Conservation (phyloP, 2,888 invertebrate genomes). For the Tanypteryx hageni region DNA sequence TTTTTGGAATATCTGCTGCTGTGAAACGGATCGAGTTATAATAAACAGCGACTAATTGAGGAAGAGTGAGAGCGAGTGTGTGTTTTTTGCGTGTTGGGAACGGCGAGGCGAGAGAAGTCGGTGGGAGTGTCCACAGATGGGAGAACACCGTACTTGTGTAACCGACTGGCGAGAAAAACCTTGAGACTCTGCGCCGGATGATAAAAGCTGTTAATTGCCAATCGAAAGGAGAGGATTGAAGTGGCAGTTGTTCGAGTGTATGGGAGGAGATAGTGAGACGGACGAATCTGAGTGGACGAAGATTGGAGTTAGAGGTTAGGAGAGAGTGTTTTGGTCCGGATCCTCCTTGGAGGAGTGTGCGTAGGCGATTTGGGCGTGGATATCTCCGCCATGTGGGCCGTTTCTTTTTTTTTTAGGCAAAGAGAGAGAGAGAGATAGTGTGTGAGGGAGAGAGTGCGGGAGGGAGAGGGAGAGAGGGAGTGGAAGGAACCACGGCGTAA, state of each 20-base stretch:
- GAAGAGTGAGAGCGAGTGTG: no score
- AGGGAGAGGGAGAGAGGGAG: background rate
- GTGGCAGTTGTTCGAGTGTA: background rate
- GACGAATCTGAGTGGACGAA: background rate
- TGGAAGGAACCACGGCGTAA: constrained; percentile 12
- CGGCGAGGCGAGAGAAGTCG: background rate
- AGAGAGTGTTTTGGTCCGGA: constrained; percentile 19
- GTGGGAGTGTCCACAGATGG: background rate
- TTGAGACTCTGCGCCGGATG: background rate
- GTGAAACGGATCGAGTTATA: background rate
- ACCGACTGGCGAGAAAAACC: background rate
- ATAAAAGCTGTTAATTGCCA: constrained; percentile 13
- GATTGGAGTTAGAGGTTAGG: background rate
- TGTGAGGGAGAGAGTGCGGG: background rate
- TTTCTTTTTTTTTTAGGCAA: background rate
- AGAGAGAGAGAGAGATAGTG: background rate
- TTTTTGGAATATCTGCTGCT: background rate
- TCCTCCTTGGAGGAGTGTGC: background rate
- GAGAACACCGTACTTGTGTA: background rate
- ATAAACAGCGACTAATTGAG: background rate
- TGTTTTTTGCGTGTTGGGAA: no score
- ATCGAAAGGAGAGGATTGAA: background rate
- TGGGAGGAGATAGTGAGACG: no score
- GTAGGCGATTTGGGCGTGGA: constrained; percentile 22
- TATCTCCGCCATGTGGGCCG: constrained; percentile 6